Conservation (phyloP, 2,888 invertebrate species). For the Myathropa florea region DNA sequence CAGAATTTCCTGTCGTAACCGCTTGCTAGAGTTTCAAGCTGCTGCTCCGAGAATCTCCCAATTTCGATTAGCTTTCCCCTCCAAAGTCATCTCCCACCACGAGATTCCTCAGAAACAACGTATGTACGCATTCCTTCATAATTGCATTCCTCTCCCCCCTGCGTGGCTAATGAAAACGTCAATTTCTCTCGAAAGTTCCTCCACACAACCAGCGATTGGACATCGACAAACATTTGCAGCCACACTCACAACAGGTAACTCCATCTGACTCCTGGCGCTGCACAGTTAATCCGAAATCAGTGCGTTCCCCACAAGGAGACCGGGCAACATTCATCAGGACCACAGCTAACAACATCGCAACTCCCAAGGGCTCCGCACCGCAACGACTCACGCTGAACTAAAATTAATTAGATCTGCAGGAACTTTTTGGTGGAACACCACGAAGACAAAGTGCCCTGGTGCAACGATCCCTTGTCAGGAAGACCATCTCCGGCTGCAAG, state of each 20-base stretch:
- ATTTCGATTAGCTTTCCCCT: neutral
- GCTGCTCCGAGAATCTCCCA: neutral
- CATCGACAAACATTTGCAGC: neutral
- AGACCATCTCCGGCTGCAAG: neutral
- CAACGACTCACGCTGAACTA: neutral
- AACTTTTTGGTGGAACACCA: constrained; percentile 15
- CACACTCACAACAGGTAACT: neutral
- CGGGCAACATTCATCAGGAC: neutral
- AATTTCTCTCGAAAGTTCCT: neutral
- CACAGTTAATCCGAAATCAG: neutral
- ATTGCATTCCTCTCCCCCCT: neutral
- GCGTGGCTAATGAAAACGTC: neutral
- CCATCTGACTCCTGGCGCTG: neutral
- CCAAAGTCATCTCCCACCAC: neutral
- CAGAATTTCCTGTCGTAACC: too few species aligned
- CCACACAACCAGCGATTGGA: neutral
- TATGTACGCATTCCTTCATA: neutral
- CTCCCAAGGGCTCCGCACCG: neutral
- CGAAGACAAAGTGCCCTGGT: neutral
- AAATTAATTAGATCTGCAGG: constrained; percentile 25
- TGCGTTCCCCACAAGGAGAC: neutral
- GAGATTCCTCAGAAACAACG: neutral
- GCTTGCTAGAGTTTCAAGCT: too few species aligned
- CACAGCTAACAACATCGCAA: neutral
- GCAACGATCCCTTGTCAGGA: neutral